A percentile compares a stretch with the other conserved stretches of the same genome.
phyloP scores from a whole-genome alignment of 2,113 vertebrate genomes.

The Epinephelus cyanopodus region DNA sequence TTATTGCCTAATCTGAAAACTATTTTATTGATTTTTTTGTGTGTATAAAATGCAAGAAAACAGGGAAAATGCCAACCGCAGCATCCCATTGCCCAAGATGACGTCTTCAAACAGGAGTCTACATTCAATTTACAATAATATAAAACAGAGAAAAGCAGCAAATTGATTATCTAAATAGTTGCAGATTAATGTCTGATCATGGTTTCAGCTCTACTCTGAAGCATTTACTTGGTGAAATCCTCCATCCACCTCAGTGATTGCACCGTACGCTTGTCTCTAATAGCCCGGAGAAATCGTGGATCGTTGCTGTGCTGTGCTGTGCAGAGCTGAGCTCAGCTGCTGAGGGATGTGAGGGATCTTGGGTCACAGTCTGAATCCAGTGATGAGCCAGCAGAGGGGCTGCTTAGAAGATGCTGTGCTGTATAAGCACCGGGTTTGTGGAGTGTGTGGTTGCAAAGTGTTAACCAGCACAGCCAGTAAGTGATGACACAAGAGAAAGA shows the following conservation, averaged over 20 bases:
- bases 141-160: background rate
- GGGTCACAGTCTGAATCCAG: constrained; percentile 48
- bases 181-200: background rate
- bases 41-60: background rate
- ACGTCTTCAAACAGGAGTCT: background rate
- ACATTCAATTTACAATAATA: background rate
- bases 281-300: constrained; percentile 31
- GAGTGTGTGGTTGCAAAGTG: background rate
- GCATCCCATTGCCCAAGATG: background rate
- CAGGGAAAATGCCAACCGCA: background rate
- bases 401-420: constrained; percentile 21
- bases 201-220: background rate
- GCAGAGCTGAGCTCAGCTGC: constrained; percentile 73
- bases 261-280: constrained; percentile 24
- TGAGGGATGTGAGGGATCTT: constrained; percentile 58
- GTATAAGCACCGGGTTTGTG: constrained; percentile 5
- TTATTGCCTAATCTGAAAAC: background rate
- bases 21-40: background rate
- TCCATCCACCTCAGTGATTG: background rate
- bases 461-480: constrained; percentile 5
- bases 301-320: constrained; percentile 40
- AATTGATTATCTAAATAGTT: background rate
- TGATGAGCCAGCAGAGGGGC: constrained; percentile 67
- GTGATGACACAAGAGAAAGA: background rate
- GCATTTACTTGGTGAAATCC: background rate